Base-by-base conservation (phyloP, 2,113 vertebrate species). In the Micronisus gabar region DNA sequence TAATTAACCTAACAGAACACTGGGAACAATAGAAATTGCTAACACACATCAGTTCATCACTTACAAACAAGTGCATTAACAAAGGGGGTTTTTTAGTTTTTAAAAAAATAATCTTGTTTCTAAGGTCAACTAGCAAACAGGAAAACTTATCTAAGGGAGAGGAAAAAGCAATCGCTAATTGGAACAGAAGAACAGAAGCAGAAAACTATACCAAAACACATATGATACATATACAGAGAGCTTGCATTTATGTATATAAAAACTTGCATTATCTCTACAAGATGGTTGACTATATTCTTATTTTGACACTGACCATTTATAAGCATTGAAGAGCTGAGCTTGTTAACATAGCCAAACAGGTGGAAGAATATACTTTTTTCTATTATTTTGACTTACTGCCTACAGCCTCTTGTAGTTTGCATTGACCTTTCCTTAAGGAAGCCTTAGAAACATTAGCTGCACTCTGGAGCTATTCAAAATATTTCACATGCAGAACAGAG, bases 371-470 rank as follows among this genome's bases (percentile, higher is more conserved):
- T 6, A 52, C 10, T 38, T 78, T 41, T 86, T 82, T 58, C 41
- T 87, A 63, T 47, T 78, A 56, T 92, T 96, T 81, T 87, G 73
- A 91, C 75, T 96, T 65, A 26, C 13, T 85, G 61, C 66, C 65
- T 81, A 58, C 73, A 81, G 75, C 11, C 72, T 83, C 48, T 78
- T 45, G 25, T n/a, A 66, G 71, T 73, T 86, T 94, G 79, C 59
- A 70, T 11, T 93, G 88, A 95, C 91, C 90, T 97, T 97, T 93
- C 56, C 52, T 89, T 72, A 84, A 84, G 43, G 78, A 81, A 95
- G 70, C 53, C 53, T 95, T 17, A 47, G 36, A 95, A 94, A 95
- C 73, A 89, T 92, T 80, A 95, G 70, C 76, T 68, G 83, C 0
- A 1, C 68, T 92, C 83, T 65, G 68, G 47, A 94, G 73, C 81